These are phyloP conservation scores for Thymelicus lineola DNA, from an alignment of 2,888 invertebrate species.

Conservation along the genomic window DNA sequence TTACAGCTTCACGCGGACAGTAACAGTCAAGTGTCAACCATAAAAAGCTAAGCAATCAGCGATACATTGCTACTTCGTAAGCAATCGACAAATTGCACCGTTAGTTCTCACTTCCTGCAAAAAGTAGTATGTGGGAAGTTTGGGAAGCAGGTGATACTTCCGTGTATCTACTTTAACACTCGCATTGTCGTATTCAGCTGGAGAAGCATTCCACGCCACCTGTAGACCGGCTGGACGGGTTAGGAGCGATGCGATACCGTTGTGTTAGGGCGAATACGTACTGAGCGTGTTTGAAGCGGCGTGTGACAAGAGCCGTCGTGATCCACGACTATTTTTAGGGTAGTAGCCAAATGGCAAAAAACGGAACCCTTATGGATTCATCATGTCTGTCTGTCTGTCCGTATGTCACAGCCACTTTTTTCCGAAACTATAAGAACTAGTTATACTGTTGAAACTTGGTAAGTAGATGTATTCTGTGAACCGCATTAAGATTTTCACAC, in stretches of 20 bases:
- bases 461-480: too few species aligned
- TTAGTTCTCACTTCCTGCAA: background rate
- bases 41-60: too few species aligned
- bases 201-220: conserved; percentile 15
- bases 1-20: too few species aligned
- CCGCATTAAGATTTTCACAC: too few species aligned
- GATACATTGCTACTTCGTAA: background rate
- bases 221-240: conserved; percentile 25
- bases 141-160: background rate
- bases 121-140: background rate
- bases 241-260: conserved; percentile 9
- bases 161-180: conserved; percentile 1
- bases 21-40: too few species aligned
- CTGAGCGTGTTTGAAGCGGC: background rate
- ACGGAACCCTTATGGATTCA: too few species aligned
- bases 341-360: too few species aligned
- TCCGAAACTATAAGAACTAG: too few species aligned
- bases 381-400: too few species aligned
- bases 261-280: background rate
- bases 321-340: too few species aligned
- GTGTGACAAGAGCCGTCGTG: background rate
- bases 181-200: background rate
- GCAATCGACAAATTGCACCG: background rate
- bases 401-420: too few species aligned
- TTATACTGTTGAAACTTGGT: too few species aligned